phyloP scores from a whole-genome alignment of 2,113 vertebrate genomes.

The Periophthalmus modestus region DNA sequence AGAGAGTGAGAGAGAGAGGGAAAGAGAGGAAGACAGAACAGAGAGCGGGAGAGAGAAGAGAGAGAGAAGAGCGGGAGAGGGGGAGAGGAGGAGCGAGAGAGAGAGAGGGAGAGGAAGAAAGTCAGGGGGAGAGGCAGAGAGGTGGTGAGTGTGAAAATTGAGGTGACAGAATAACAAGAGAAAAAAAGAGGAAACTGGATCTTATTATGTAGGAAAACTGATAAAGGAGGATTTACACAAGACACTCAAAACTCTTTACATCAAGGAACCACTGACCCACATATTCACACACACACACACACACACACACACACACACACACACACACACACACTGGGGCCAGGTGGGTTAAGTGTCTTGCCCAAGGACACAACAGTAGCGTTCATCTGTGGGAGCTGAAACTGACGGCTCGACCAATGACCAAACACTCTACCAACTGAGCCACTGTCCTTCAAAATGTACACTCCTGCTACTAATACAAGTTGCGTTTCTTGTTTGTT shows the following conservation, averaged over 20 bases:
- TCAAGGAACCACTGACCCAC: too few species aligned
- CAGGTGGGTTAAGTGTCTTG: too few species aligned
- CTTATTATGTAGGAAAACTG: constrained; percentile 14
- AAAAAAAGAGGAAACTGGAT: not conserved
- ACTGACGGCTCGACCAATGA: too few species aligned
- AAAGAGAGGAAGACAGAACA: constrained; percentile 12
- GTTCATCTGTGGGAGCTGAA: too few species aligned
- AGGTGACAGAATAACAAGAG: constrained; percentile 27
- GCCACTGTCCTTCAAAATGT: not conserved
- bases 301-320: too few species aligned
- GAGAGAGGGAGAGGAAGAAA: constrained; percentile 1
- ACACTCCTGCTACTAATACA: not conserved
- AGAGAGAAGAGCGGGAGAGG: not conserved
- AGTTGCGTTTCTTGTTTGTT: not conserved
- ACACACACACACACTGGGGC: too few species aligned
- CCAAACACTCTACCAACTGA: too few species aligned
- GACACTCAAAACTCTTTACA: not conserved
- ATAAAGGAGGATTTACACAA: constrained; percentile 19
- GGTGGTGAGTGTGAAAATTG: constrained; percentile 25
- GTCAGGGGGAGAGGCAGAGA: not conserved
- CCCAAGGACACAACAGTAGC: too few species aligned
- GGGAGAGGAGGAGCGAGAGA: not conserved
- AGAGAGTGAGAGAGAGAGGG: not conserved
- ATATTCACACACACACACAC: too few species aligned
- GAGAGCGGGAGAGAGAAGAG: not conserved